Evolutionary conservation across 2,888 invertebrate species (phyloP).

Genomic region (Leucophenga montana): DNA sequence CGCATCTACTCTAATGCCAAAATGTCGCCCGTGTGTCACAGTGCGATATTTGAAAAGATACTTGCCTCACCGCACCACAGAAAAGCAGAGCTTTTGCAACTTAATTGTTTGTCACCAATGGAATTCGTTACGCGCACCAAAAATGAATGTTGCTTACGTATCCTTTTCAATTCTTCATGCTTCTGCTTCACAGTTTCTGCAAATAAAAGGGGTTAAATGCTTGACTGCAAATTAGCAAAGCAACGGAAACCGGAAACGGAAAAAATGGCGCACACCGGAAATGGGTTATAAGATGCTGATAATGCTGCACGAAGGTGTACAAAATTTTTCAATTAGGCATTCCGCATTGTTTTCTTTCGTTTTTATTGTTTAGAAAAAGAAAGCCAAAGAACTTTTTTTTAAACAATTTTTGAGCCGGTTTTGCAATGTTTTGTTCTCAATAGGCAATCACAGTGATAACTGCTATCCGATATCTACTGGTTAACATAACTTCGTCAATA

Average conservation of each 20-base stretch:
- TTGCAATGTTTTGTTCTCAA: no score
- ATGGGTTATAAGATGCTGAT: constrained; percentile 53
- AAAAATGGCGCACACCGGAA: constrained; percentile 57
- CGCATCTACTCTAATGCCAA: constrained; percentile 39
- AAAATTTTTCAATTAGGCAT: constrained; percentile 46
- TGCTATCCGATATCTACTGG: no score
- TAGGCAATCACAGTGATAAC: no score
- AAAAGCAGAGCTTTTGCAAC: constrained; percentile 58
- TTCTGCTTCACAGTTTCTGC: neutral
- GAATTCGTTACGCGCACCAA: constrained; percentile 15
- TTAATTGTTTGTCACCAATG: constrained; percentile 52
- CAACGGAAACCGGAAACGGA: constrained; percentile 62
- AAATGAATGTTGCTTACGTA: no score
- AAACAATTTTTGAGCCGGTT: no score
- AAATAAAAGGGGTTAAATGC: constrained; percentile 44
- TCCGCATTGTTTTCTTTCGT: constrained; percentile 23
- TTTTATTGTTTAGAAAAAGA: constrained; percentile 1
- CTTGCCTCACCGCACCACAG: constrained; percentile 47
- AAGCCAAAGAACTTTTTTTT: no score
- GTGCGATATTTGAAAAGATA: constrained; percentile 67
- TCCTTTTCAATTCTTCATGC: no score
- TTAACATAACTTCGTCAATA: no score
- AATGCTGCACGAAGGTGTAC: constrained; percentile 24
- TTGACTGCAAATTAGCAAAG: constrained; percentile 55
- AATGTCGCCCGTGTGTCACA: constrained; percentile 65